Conservation (phyloP, 2,797 vertebrate species). For the Pipistrellus pygmaeus region DNA sequence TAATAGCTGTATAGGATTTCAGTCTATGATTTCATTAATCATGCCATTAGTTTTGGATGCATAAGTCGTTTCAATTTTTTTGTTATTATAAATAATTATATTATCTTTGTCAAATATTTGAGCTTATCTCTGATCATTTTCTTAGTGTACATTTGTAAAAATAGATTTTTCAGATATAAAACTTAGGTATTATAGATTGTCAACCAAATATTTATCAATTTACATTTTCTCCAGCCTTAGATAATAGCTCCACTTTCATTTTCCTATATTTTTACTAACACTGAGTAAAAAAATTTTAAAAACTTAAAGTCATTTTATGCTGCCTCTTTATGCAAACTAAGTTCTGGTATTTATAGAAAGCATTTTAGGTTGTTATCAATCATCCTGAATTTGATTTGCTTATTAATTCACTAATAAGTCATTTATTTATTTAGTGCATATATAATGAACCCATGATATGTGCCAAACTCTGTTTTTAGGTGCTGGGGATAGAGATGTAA, state of each 20-base stretch:
- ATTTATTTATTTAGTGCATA: neutral
- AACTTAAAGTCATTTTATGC: neutral
- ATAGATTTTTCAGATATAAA: neutral
- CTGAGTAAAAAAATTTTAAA: neutral
- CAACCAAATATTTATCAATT: neutral
- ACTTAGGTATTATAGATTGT: neutral
- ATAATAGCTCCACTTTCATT: neutral
- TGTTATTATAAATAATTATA: neutral
- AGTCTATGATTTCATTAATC: constrained; percentile 11
- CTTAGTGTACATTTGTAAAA: neutral
- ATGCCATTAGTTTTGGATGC: neutral
- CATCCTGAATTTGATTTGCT: neutral
- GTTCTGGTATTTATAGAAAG: neutral
- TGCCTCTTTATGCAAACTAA: neutral
- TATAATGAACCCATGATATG: neutral
- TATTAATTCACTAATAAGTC: constrained; percentile 11
- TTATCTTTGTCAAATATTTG: constrained; percentile 29
- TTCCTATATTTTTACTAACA: constrained; percentile 13
- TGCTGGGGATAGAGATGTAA: neutral
- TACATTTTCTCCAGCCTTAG: neutral
- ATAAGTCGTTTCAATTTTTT: constrained; percentile 31
- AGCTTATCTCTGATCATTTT: constrained; percentile 24
- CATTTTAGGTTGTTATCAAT: constrained; percentile 19
- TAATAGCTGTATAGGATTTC: constrained; percentile 20
- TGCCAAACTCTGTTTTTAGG: neutral